These are phyloP conservation scores for Lasioglossum zephyrum DNA, from an alignment of 2,888 invertebrate species.

Conservation along the genomic window DNA sequence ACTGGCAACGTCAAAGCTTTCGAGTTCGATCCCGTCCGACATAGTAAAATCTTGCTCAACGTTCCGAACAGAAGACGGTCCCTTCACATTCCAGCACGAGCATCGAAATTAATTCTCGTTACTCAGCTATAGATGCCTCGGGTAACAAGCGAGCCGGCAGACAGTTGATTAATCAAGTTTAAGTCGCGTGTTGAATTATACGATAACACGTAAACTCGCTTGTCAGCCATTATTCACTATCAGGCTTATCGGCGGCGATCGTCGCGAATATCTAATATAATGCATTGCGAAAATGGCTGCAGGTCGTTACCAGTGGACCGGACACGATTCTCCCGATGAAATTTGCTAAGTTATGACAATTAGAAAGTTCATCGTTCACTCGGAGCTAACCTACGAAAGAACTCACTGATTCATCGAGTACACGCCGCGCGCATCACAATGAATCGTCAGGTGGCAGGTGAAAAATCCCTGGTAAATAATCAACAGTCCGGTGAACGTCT, in stretches of 20 bases:
- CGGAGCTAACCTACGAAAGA: slow-evolving; percentile 24
- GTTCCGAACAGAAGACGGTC: neutral
- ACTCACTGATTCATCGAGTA: slow-evolving; percentile 35
- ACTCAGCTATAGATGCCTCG: slow-evolving; percentile 3
- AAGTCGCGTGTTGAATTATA: slow-evolving; percentile 23
- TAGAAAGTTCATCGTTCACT: slow-evolving; percentile 45
- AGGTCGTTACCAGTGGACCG: neutral
- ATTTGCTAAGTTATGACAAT: slow-evolving; percentile 7
- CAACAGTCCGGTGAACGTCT: slow-evolving; percentile 27
- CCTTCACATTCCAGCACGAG: slow-evolving; percentile 23
- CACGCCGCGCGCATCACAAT: slow-evolving; percentile 40
- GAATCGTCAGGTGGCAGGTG: slow-evolving; percentile 20
- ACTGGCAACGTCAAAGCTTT: neutral
- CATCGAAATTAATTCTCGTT: slow-evolving; percentile 46
- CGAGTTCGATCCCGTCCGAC: neutral
- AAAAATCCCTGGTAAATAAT: slow-evolving; percentile 32
- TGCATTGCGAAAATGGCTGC: slow-evolving; percentile 13
- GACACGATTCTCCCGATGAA: neutral
- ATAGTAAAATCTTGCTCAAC: slow-evolving; percentile 17
- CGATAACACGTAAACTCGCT: slow-evolving; percentile 20
- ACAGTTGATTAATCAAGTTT: slow-evolving; percentile 37
- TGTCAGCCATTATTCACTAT: slow-evolving; percentile 13
- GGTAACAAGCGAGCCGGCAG: neutral
- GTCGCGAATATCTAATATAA: slow-evolving; percentile 39
- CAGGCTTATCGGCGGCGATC: neutral